Conservation (phyloP, 2,888 invertebrate genomes). For the Odiellus spinosus region DNA sequence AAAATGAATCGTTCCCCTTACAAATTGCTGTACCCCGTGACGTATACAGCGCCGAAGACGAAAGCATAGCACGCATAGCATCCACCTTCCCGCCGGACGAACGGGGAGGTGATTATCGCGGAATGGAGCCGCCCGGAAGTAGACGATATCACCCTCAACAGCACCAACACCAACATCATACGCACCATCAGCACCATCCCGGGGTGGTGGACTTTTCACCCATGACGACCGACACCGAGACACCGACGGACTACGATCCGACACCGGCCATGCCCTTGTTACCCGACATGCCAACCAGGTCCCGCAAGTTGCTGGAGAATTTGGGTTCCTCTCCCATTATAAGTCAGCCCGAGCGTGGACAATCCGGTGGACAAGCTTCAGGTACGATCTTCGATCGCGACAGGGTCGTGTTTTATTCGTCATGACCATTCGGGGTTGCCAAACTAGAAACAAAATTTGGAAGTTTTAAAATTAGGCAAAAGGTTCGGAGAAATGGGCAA, state of each 20-base stretch:
- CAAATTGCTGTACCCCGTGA: too few species aligned
- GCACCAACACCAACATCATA: background rate
- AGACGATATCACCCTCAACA: too few species aligned
- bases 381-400: too few species aligned
- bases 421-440: too few species aligned
- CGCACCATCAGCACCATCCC: background rate
- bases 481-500: too few species aligned
- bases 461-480: too few species aligned
- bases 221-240: conserved; percentile 23
- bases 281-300: conserved; percentile 40
- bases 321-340: conserved; percentile 31
- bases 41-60: conserved; percentile 3
- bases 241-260: conserved; percentile 26
- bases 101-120: background rate
- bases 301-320: conserved; percentile 36
- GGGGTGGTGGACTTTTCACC: conserved; percentile 5
- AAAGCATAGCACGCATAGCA: conserved; percentile 2
- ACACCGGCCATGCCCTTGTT: conserved; percentile 42
- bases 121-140: background rate
- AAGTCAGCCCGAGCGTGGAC: background rate
- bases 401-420: too few species aligned
- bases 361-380: too few species aligned
- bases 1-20: too few species aligned
- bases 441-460: too few species aligned
- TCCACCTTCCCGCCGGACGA: conserved; percentile 1